Evolutionary conservation across 2,888 invertebrate genomes (phyloP), one percentile per base, ranked within the genome.

Genomic region (Agriopis leucophaearia): DNA sequence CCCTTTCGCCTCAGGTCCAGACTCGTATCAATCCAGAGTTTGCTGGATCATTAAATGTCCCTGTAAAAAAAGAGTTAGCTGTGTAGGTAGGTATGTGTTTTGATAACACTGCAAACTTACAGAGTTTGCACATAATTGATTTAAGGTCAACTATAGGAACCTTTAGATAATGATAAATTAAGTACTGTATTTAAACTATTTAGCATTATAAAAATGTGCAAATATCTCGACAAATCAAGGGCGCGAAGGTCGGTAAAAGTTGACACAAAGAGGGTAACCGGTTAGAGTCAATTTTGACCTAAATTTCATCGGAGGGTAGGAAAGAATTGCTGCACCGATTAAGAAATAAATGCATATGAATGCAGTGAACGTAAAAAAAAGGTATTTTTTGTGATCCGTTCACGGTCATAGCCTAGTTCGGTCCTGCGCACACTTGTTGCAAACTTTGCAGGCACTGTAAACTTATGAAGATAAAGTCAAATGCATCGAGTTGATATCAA

Each of bases 171-270:
- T 27, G 27, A 27, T 27, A 27, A 27, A 5, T 5, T 27, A 27
- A 27, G 18, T 27, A 27, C 18, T 2, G 3, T 3, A 27, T 27
- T 27, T 27, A 27, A 3, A 27, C 2, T 5, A 27, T 27, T 27
- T 27, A 27, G 27, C 27, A 27, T 27, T 27, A 27, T 27, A 27
- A 27, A 27, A 13, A 56, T 47, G 50, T 47, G 51, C 61, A 54
- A 65, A 45, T 27, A 61, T 55, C 47, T 48, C 66, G 71, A 74
- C 66, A 68, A 73, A 74, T 74, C 75, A 78, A 86, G 83, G 81
- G 75, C 78, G 57, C 58, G 71, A 81, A 83, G 83, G 83, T 79
- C 82, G 70, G 86, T 86, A 83, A 87, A 88, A 88, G 88, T 87
- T 77, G 85, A 71, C 44, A 50, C 40, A 66, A 72, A 74, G 72